Base-by-base conservation (phyloP, 2,888 invertebrate genomes). In the Dyspetes luteomarginatus region DNA sequence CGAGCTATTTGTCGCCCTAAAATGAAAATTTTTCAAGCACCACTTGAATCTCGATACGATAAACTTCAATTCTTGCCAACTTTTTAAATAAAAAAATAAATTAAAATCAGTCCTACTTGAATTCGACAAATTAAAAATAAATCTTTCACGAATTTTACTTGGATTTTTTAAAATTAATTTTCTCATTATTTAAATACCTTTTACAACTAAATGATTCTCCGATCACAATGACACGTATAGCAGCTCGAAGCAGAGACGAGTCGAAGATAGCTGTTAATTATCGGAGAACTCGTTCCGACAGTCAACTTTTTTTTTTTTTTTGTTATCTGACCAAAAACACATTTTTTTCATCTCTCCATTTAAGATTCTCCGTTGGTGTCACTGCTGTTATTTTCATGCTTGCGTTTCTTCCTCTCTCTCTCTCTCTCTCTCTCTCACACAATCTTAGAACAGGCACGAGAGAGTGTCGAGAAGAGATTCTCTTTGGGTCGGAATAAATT, bases 1-100 rank as follows among this genome's bases (percentile, higher is more conserved):
- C 73, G 78, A 65, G 78, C 85, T 86, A 86, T 88, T 88, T 87
- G 86, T 87, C 87, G 84, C 80, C 65, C 22, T 30, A 36, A 58
- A 58, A 58, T 58, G 17, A 52, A 72, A 50, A 30, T 30, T 50
- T 22, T 17, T 48, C 24, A 15, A 19, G n/a, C 36, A 41, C 24
- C 22, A n/a, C 60, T 60, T 5, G n/a, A 28, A 15, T 19, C 56
- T 43, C 28, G 5, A 30, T 19, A 19, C 22, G 12, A 12, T 9
- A 12, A 36, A 36, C 9, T 9, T 36, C 36, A 12, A 4, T 12
- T 36, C 36, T 36, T 12, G 12, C 9, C 36, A 36, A 9, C 36
- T 7, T 3, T 9, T 36, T 36, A 9, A 36, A 36, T 36, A 7
- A 36, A 36, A 36, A 1, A 9, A n/a, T n/a, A n/a, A n/a, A n/a